Conservation (phyloP, 1,140 invertebrate genomes). For the Colletes latitarsis region DNA sequence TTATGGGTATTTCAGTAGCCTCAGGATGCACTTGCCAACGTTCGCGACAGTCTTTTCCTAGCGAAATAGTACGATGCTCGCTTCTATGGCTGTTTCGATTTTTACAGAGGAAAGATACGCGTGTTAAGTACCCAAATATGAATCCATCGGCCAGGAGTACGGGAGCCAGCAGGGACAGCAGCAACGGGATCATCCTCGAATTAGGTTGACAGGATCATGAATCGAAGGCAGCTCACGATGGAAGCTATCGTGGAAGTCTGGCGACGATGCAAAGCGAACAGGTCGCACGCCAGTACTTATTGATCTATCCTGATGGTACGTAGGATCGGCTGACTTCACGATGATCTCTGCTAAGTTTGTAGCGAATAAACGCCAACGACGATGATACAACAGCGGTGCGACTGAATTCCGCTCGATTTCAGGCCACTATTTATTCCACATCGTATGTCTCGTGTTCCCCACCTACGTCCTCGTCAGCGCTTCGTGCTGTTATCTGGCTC, state of each 20-base stretch:
- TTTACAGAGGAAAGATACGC: neutral
- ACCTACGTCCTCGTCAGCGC: slow-evolving; percentile 58
- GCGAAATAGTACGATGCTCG: neutral
- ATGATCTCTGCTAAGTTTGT: neutral
- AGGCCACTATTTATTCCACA: slow-evolving; percentile 68
- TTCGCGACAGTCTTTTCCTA: neutral
- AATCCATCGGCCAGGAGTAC: slow-evolving; percentile 10
- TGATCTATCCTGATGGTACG: slow-evolving; percentile 18
- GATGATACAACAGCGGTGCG: slow-evolving; percentile 57
- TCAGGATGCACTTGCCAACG: slow-evolving; percentile 22
- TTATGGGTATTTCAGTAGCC: slow-evolving; percentile 34
- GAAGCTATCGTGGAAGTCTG: neutral
- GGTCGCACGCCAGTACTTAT: slow-evolving; percentile 19
- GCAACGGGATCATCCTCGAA: slow-evolving; percentile 23
- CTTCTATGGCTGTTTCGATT: neutral
- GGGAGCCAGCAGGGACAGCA: slow-evolving; percentile 7
- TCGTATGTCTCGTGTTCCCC: slow-evolving; percentile 64
- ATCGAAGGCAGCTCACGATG: neutral
- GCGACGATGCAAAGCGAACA: slow-evolving; percentile 4
- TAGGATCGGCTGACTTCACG: slow-evolving; percentile 4
- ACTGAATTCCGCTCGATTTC: slow-evolving; percentile 70
- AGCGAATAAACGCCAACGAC: slow-evolving; percentile 38
- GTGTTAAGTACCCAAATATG: slow-evolving; percentile 49
- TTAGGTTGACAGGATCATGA: neutral
- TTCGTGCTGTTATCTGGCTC: slow-evolving; percentile 62